Evolutionary conservation across 2,113 vertebrate species (phyloP).

Genomic region (Dascyllus trimaculatus): DNA sequence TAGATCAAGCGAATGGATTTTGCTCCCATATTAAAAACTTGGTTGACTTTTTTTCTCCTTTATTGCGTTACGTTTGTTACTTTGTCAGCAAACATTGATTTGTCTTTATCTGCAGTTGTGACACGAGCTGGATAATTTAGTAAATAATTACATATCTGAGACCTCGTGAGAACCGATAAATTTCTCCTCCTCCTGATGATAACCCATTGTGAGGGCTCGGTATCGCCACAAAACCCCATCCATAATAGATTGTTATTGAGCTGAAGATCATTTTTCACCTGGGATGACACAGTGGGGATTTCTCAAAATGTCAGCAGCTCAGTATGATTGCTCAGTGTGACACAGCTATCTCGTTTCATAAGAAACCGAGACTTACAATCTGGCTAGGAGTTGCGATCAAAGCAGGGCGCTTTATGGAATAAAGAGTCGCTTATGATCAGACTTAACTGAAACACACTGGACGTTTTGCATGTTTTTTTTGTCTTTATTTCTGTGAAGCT

Average conservation of each 20-base stretch:
- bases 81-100: constrained; percentile 11
- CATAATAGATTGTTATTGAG: constrained; percentile 77
- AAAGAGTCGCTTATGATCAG: not conserved
- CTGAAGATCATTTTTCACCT: constrained; percentile 70
- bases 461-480: constrained; percentile 10
- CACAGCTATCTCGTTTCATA: constrained; percentile 55
- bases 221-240: constrained; percentile 49
- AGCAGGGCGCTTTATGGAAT: not conserved
- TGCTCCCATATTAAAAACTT: not conserved
- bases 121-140: not conserved
- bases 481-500: constrained; percentile 2
- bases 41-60: not conserved
- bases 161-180: constrained; percentile 1
- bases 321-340: constrained; percentile 69
- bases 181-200: constrained; percentile 22
- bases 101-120: not conserved
- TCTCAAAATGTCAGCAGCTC: constrained; percentile 78
- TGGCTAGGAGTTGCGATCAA: constrained; percentile 9
- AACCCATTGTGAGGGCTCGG: constrained; percentile 33
- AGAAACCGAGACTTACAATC: constrained; percentile 21
- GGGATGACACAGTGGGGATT: constrained; percentile 68
- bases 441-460: constrained; percentile 3
- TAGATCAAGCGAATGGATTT: not conserved
- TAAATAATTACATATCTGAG: constrained; percentile 22
- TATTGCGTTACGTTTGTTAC: not conserved